Conservation (phyloP, 2,888 invertebrate species). For the Clunio marinus region DNA sequence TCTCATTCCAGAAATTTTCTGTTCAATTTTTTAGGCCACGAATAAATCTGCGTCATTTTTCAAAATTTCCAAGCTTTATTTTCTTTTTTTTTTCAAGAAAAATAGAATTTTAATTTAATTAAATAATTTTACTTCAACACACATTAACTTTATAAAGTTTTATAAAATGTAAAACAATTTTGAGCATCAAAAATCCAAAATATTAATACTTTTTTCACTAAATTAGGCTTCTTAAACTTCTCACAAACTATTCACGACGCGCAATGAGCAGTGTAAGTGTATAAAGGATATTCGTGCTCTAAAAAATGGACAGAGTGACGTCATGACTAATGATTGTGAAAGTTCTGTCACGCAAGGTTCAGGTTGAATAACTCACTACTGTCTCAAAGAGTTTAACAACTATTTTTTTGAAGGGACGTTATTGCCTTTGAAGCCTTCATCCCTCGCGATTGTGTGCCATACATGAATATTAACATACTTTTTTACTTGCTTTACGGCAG, state of each 20-base stretch:
- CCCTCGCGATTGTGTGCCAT: constrained; percentile 9
- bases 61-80: neutral
- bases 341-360: neutral
- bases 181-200: neutral
- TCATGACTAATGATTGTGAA: constrained; percentile 14
- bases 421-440: neutral
- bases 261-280: constrained; percentile 32
- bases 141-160: no score
- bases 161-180: no score
- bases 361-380: no score
- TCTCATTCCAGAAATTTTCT: constrained; percentile 9
- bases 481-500: constrained; percentile 25
- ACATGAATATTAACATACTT: constrained; percentile 31
- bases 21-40: neutral
- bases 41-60: neutral
- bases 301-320: constrained; percentile 37
- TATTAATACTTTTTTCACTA: neutral
- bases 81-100: neutral
- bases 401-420: neutral
- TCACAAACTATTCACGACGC: constrained; percentile 23
- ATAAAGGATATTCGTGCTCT: constrained; percentile 36
- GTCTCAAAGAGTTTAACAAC: no score
- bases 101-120: neutral
- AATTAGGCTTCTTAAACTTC: constrained; percentile 22
- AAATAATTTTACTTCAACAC: no score